Base-by-base conservation (phyloP, 2,797 vertebrate species). In the Eurystomus glaucurus region DNA sequence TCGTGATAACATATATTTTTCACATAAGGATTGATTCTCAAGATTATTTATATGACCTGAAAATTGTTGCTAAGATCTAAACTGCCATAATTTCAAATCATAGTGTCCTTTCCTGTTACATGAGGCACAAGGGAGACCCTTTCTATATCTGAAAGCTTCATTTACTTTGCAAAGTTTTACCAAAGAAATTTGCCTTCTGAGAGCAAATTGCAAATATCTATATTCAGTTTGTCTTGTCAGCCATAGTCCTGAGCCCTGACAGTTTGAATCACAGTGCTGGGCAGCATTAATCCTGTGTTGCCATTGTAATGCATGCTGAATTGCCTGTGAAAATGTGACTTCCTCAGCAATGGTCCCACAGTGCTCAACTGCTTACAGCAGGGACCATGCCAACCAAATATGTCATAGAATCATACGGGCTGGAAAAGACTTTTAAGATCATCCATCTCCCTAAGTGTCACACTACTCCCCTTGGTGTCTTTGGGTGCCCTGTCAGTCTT, bases 51-150 rank as follows among this genome's bases (percentile, higher is more conserved):
- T 65, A 52, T 1, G 8, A 83, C 48, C 22, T 90, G 45, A 39
- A 93, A 79, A 80, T 52, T 80, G 33, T 45, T 85, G 60, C 55
- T 80, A 68, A 85, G 72, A 91, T 7, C 23, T 68, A 90, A 95
- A 75, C 26, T 8, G 46, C 33, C 31, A 75, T 64, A 77, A 91
- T 83, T 91, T 69, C 58, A 93, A 85, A 90, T 84, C 45, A 37
- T 29, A 55, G 10, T 10, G 4, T 45, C 4, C 4, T 71, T 95
- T 95, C n/a, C 25, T 75, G 29, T 77, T 77, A 51, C 20, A n/a
- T 46, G 85, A 90, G 54, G 39, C 69, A 82, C 29, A 78, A 35
- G 11, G 41, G 43, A 90, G 48, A 58, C 10, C 11, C 39, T 74
- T 79, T 55, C 15, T 66, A 5, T 65, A 48, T 88, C 26, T 54